These are phyloP conservation scores for Tyrannus savana DNA, from an alignment of 2,113 vertebrate species.

Conservation along the genomic window DNA sequence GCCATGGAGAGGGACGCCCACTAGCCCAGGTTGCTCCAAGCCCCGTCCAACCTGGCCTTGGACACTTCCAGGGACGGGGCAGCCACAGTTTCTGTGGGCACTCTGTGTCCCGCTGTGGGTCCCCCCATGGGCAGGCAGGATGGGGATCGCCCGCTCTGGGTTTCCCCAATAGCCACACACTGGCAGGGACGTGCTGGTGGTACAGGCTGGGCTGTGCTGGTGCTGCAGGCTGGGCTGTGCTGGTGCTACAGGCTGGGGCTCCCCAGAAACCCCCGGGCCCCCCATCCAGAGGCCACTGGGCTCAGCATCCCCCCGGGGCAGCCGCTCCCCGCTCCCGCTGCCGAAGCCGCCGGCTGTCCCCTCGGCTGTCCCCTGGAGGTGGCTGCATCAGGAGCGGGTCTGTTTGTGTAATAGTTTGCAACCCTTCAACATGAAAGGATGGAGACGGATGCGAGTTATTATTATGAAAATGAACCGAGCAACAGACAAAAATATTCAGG, in stretches of 20 bases:
- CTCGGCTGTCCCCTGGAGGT: not conserved
- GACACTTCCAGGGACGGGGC: not conserved
- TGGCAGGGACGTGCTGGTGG: fast-evolving
- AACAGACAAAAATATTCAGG: conserved; percentile 61
- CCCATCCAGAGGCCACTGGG: fast-evolving
- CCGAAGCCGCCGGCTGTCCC: not conserved
- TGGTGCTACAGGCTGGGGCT: not conserved
- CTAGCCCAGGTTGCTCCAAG: not conserved
- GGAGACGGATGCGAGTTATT: conserved; percentile 53
- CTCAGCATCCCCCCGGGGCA: fast-evolving
- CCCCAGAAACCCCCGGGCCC: not conserved
- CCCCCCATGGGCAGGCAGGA: not conserved
- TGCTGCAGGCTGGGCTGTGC: too few species aligned
- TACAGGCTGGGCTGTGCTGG: not conserved
- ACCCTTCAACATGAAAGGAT: conserved; percentile 48
- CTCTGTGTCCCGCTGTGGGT: fast-evolving
- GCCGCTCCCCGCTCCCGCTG: fast-evolving
- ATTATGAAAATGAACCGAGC: conserved; percentile 63
- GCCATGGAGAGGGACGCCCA: not conserved
- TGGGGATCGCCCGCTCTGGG: fast-evolving
- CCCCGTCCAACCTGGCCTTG: not conserved
- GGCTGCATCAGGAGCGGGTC: not conserved
- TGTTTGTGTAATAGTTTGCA: conserved; percentile 48
- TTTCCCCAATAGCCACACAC: not conserved
- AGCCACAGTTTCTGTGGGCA: not conserved